Percentiles rank a stretch among this genome's conserved stretches.
Conservation (phyloP, 2,113 vertebrate genomes). For the Grantiella picta region DNA sequence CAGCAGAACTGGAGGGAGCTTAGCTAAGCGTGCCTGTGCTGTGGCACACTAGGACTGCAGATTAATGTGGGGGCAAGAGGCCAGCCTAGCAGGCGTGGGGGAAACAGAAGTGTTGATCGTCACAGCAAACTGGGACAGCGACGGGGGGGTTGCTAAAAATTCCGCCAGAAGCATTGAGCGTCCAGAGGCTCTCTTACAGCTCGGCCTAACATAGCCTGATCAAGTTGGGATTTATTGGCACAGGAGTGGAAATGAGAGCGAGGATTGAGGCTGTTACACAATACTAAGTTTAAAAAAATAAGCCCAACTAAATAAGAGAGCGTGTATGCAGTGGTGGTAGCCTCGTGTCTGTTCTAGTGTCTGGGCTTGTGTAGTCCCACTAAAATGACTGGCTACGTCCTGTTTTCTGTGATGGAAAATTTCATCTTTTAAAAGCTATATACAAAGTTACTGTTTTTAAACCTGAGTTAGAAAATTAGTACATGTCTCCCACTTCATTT, state of each 20-base stretch:
- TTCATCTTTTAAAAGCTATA: neutral
- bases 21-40: neutral
- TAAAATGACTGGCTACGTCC: neutral
- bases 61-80: neutral
- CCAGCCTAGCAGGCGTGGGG: neutral
- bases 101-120: neutral
- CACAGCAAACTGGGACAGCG: neutral
- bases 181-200: rapidly evolving
- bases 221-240: neutral
- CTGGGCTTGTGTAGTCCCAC: neutral
- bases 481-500: neutral
- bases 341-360: neutral
- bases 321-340: neutral
- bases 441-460: neutral
- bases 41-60: neutral
- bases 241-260: neutral
- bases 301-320: neutral
- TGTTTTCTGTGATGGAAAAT: neutral
- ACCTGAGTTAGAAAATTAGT: neutral
- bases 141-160: neutral
- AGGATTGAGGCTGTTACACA: neutral
- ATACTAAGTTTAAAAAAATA: neutral
- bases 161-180: neutral
- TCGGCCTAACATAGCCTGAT: rapidly evolving
- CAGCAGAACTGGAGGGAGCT: neutral